These are phyloP conservation scores for Cremastinae sp. DNA, from an alignment of 2,888 invertebrate species.

Conservation along the genomic window DNA sequence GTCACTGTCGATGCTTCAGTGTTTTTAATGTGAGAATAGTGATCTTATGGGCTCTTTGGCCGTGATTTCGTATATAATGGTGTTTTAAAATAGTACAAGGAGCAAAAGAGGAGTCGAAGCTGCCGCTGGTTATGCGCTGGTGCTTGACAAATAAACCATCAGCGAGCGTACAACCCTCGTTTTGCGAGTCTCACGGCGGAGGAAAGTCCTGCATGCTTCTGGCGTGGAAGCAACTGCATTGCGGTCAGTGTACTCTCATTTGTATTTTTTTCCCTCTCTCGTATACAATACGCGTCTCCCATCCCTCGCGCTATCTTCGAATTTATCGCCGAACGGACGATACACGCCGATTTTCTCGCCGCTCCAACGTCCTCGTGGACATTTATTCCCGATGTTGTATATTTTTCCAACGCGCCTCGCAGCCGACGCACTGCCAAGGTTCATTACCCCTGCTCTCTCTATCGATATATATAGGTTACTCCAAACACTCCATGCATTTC, in stretches of 20 bases:
- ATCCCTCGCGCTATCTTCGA: not conserved
- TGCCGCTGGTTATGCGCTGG: conserved; percentile 74
- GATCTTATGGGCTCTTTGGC: conserved; percentile 22
- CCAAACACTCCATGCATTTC: not conserved
- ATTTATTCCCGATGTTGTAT: conserved; percentile 1
- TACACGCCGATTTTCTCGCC: not conserved
- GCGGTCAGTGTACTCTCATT: conserved; percentile 70
- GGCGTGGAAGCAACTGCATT: conserved; percentile 72
- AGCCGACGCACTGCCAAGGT: conserved; percentile 44
- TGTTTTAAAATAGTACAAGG: conserved; percentile 15
- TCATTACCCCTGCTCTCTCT: conserved; percentile 54
- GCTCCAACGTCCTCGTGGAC: not conserved
- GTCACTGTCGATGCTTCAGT: conserved; percentile 16
- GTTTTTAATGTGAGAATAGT: conserved; percentile 43
- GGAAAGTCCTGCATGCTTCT: conserved; percentile 71
- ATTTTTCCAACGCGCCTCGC: conserved; percentile 25
- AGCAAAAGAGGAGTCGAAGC: too few relatives aligned
- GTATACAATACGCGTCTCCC: not conserved
- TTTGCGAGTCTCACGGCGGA: conserved; percentile 66
- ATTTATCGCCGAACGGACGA: not conserved
- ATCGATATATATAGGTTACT: conserved; percentile 49
- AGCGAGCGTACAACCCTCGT: conserved; percentile 72
- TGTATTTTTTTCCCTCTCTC: conserved; percentile 28
- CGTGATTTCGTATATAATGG: conserved; percentile 35
- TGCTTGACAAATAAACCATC: conserved; percentile 69